phyloP scores from a whole-genome alignment of 2,113 vertebrate species.

The Anarrhichthys ocellatus region DNA sequence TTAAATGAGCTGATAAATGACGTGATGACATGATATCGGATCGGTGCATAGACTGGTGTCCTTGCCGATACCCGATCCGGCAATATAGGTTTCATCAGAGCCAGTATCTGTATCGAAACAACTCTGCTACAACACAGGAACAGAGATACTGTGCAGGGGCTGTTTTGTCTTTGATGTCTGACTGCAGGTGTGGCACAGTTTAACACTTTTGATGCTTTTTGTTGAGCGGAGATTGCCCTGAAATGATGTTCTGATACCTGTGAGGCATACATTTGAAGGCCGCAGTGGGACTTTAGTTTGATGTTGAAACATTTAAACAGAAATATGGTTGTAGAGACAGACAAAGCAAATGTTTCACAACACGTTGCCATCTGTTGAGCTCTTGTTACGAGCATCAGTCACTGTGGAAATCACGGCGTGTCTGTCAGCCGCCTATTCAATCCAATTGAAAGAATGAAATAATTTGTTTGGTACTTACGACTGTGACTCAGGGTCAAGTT shows the following conservation, averaged over 20 bases:
- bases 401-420: constrained; percentile 17
- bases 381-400: constrained; percentile 42
- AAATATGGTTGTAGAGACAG: constrained; percentile 27
- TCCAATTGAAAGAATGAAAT: constrained; percentile 34
- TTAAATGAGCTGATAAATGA: too few species aligned
- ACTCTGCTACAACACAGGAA: not conserved
- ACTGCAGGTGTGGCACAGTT: constrained; percentile 9
- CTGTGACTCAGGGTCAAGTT: constrained; percentile 32
- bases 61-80: too few species aligned
- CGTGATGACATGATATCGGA: too few species aligned
- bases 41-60: too few species aligned
- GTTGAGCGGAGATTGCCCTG: constrained; percentile 23
- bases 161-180: constrained; percentile 24
- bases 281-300: constrained; percentile 11
- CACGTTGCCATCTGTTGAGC: constrained; percentile 17
- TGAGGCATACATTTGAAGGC: constrained; percentile 4
- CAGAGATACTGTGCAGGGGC: not conserved
- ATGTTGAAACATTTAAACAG: constrained; percentile 36
- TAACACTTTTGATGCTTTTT: constrained; percentile 28
- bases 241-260: constrained; percentile 31
- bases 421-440: constrained; percentile 34
- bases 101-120: too few species aligned
- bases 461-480: constrained; percentile 28
- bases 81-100: too few species aligned
- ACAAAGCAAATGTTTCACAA: constrained; percentile 36